Percentiles rank a stretch among this genome's conserved stretches.
These are phyloP conservation scores for Osmoderma eremita DNA, from an alignment of 2,888 invertebrate genomes.

Conservation along the genomic window DNA sequence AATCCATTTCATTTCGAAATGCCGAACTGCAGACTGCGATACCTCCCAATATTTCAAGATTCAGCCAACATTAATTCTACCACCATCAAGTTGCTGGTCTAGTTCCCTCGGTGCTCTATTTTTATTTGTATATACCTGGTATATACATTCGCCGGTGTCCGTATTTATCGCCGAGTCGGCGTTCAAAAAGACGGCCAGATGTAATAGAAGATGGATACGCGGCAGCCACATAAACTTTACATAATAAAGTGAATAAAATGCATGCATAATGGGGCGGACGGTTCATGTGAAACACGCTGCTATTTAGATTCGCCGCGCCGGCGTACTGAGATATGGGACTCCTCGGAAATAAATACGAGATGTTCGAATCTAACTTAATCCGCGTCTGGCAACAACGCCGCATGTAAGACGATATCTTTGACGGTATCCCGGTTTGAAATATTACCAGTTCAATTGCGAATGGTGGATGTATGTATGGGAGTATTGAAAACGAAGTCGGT, in stretches of 20 bases:
- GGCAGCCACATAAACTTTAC: constrained; percentile 32
- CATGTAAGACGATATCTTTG: constrained; percentile 30
- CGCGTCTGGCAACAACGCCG: constrained; percentile 30
- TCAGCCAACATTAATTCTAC: constrained; percentile 1
- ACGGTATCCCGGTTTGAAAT: constrained; percentile 12
- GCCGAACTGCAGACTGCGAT: background rate
- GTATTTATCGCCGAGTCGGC: constrained; percentile 16
- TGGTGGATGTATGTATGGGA: background rate
- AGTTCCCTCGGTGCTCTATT: no score
- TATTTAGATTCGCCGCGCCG: constrained; percentile 24
- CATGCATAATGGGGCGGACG: constrained; percentile 25
- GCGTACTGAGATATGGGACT: constrained; percentile 20
- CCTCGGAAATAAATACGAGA: constrained; percentile 29
- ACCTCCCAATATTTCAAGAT: background rate
- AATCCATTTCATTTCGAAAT: background rate
- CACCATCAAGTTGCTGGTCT: background rate
- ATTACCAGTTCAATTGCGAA: background rate
- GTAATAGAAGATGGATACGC: constrained; percentile 29
- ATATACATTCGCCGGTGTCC: background rate
- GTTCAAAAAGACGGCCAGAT: constrained; percentile 24
- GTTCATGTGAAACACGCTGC: constrained; percentile 7
- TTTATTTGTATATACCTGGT: background rate
- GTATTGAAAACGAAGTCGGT: background rate
- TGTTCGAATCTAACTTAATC: constrained; percentile 25
- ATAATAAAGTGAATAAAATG: constrained; percentile 35